Percentiles rank a stretch among this genome's conserved stretches.
phyloP scores from a whole-genome alignment of 2,888 invertebrate genomes.

The Mythimna albipuncta region DNA sequence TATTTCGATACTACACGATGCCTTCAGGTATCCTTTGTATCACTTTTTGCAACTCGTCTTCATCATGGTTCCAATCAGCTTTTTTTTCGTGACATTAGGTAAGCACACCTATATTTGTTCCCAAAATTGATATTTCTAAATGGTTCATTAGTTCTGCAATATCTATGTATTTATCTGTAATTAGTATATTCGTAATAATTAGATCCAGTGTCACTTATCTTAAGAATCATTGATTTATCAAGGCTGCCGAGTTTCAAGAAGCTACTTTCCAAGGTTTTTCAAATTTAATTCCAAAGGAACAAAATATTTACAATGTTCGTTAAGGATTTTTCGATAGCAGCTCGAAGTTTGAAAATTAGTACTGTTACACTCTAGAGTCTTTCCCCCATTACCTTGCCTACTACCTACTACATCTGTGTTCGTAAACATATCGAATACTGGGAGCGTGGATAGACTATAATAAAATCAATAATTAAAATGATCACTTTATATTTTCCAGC shows the following conservation, averaged over 20 bases:
- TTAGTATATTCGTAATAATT: no score
- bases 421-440: neutral
- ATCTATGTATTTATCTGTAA: no score
- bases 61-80: accelerated
- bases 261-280: no score
- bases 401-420: no score
- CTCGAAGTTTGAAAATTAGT: neutral
- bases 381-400: neutral
- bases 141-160: no score
- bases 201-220: no score
- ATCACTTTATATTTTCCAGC: slow-evolving; percentile 44
- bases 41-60: accelerated
- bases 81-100: slow-evolving; percentile 10
- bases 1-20: accelerated
- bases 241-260: no score
- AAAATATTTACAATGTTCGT: no score
- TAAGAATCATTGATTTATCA: no score
- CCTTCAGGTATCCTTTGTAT: accelerated
- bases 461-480: neutral
- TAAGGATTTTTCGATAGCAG: no score
- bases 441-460: neutral
- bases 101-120: neutral
- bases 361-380: neutral
- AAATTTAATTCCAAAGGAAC: no score
- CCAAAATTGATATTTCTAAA: no score